Evolutionary conservation across 1,140 invertebrate species (phyloP), one percentile per base, ranked within the genome.

Genomic region (Macrotrachela quadricornifera): DNA sequence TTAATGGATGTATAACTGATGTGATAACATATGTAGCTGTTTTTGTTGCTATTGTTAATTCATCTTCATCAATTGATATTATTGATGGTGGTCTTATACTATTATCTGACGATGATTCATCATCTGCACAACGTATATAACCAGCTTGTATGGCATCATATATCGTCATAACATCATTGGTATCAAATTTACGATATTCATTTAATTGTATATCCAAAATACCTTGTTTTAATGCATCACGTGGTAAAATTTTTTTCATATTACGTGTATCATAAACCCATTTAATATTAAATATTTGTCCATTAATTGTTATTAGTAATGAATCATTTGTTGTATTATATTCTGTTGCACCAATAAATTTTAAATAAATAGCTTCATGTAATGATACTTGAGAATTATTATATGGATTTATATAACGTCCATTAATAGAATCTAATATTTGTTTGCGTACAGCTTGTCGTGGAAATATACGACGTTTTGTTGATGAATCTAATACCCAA

Each of bases 401-500:
- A 14, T 14, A 15, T 41, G 42, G 42, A 46, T 55, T 55, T 11
- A 47, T 21, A 18, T 55, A 55, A 0, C 18, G 14, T 13, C 44
- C 37, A 14, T 46, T 46, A 0, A 39, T 10, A n/a, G 46, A 16
- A 36, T 55, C 54, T 11, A 55, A 12, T 50, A 42, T 13, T 41
- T 17, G 38, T 36, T 8, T 30, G 45, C 42, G 14, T n/a, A 55
- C 40, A 6, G 54, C 54, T 55, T 44, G 21, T 38, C 50, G 30
- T 6, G 48, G 48, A 15, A 37, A 30, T 12, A 55, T 55, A 15
- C 49, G 30, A 45, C 37, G 47, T 12, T 45, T 21, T 37, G 18
- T 50, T 50, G 13, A 55, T 46, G 49, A 41, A 55, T 55, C 48
- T 41, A 47, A 46, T 15, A 55, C 54, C 48, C 49, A 50, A n/a